Evolutionary conservation across 37 sponge, comb jelly and placozoan species (phyloP).

Genomic region (Tethya wilhelma): DNA sequence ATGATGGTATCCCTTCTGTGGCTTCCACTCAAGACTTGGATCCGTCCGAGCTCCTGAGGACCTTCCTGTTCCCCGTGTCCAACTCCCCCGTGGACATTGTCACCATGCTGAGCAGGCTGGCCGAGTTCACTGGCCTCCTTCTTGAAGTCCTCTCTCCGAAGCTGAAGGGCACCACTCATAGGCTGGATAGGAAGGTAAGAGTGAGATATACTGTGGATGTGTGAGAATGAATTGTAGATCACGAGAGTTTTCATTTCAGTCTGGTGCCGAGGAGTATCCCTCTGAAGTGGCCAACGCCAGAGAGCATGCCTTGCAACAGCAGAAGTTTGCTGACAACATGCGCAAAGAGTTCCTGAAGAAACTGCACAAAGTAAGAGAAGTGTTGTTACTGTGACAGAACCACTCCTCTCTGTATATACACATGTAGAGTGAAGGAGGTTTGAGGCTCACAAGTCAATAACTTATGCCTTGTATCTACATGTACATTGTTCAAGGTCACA

Average conservation of each 20-base stretch:
- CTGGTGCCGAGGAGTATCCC: constrained; percentile 32
- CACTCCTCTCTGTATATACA: not conserved
- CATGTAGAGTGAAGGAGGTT: not conserved
- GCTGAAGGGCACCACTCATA: not conserved
- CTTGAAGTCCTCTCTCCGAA: constrained; percentile 50
- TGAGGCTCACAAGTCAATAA: not conserved
- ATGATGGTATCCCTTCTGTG: not conserved
- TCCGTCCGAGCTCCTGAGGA: not conserved
- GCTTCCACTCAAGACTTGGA: not conserved
- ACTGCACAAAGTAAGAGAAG: constrained; percentile 44
- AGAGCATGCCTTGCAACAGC: constrained; percentile 33
- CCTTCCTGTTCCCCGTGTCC: constrained; percentile 64
- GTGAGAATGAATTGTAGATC: not conserved
- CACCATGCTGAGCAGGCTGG: constrained; percentile 63
- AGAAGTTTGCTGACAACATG: constrained; percentile 34
- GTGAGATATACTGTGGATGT: not conserved
- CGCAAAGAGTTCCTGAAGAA: constrained; percentile 54
- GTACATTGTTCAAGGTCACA: too few species aligned
- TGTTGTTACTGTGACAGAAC: not conserved
- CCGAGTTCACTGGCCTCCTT: constrained; percentile 47
- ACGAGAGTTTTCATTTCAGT: too few species aligned
- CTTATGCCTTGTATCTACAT: too few species aligned
- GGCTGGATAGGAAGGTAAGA: not conserved
- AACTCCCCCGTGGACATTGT: constrained; percentile 72
- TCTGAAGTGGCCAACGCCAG: constrained; percentile 54